These are phyloP conservation scores for Arctocebus calabarensis DNA, from an alignment of 2,797 vertebrate genomes.

Conservation along the genomic window DNA sequence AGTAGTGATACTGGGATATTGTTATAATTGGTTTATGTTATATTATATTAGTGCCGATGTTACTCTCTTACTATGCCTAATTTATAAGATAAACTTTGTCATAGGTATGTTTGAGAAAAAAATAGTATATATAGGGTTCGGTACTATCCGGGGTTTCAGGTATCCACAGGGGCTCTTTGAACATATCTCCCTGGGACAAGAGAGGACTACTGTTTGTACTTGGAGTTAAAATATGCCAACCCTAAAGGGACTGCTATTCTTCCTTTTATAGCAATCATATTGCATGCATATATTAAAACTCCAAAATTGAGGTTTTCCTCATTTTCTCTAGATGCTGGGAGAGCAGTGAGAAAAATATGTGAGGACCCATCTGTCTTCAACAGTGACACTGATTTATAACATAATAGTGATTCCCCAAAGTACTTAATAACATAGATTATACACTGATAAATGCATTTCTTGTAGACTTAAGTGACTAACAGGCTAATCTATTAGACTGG, in stretches of 20 bases:
- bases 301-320: background rate
- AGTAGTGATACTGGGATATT: background rate
- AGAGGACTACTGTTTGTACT: background rate
- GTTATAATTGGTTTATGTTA: background rate
- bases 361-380: constrained; percentile 9
- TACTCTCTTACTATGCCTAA: background rate
- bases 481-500: constrained; percentile 78
- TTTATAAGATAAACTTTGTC: background rate
- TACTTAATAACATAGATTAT: constrained; percentile 83
- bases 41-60: background rate
- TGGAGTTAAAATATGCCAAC: constrained; percentile 39
- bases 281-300: constrained; percentile 29
- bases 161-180: background rate
- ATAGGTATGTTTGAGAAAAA: background rate
- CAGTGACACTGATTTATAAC: constrained; percentile 82
- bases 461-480: constrained; percentile 82
- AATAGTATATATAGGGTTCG: background rate
- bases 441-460: constrained; percentile 83
- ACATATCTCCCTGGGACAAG: background rate
- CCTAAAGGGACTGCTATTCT: constrained; percentile 30
- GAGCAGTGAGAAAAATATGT: constrained; percentile 60
- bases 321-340: constrained; percentile 61
- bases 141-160: background rate
- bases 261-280: constrained; percentile 52
- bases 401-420: constrained; percentile 79